Evolutionary conservation across 2,113 vertebrate genomes (phyloP).

Genomic region (cattle (Bos taurus)): DNA sequence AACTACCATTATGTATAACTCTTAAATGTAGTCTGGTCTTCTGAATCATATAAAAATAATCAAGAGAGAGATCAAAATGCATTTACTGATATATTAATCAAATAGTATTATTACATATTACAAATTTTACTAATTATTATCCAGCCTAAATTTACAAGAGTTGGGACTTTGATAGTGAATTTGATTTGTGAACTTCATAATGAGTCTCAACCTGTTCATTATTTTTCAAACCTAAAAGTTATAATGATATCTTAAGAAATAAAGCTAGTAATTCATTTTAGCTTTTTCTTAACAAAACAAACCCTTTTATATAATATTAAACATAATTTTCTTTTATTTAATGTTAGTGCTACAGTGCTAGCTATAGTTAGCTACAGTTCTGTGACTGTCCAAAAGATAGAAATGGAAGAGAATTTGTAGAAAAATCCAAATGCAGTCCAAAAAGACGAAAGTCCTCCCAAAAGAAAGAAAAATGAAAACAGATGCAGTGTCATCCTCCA

Average conservation of each 20-base stretch:
- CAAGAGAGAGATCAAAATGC: not conserved
- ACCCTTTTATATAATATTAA: not conserved
- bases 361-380: not conserved
- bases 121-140: not conserved
- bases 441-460: constrained; percentile 67
- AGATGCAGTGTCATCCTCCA: constrained; percentile 70
- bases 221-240: not conserved
- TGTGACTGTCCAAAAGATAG: constrained; percentile 24
- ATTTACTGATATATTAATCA: not conserved
- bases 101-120: not conserved
- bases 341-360: not conserved
- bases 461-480: constrained; percentile 71
- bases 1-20: not conserved
- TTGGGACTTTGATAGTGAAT: not conserved
- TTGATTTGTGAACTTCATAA: not conserved
- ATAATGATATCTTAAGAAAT: not conserved
- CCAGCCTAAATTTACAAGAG: not conserved
- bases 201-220: not conserved
- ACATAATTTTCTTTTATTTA: not conserved
- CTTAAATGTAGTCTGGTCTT: not conserved
- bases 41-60: not conserved
- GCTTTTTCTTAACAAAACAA: not conserved
- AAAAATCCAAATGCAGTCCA: constrained; percentile 37
- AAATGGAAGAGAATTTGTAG: constrained; percentile 35
- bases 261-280: not conserved